These are phyloP conservation scores for Podarcis muralis DNA, from an alignment of 2,113 vertebrate species.

Conservation along the genomic window DNA sequence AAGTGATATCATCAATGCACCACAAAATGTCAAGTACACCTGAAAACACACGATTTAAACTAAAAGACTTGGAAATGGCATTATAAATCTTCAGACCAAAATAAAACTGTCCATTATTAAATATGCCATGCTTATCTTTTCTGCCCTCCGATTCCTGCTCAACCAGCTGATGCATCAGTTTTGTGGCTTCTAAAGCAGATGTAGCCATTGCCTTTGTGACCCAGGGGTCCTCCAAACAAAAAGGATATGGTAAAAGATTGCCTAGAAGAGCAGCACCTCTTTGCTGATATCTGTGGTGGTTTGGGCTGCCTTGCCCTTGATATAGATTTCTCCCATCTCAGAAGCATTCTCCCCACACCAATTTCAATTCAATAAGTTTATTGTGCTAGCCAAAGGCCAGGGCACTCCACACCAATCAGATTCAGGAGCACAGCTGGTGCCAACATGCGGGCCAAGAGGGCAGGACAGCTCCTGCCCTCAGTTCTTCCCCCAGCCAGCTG, in stretches of 20 bases:
- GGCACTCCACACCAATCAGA: too few relatives aligned
- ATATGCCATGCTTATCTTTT: neutral
- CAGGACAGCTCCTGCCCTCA: too few relatives aligned
- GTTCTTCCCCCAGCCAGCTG: too few relatives aligned
- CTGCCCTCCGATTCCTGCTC: neutral
- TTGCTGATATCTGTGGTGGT: too few relatives aligned
- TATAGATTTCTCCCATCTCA: too few relatives aligned
- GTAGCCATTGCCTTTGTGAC: neutral
- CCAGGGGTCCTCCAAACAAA: neutral
- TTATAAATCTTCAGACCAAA: neutral
- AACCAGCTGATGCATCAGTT: neutral
- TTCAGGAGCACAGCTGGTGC: too few relatives aligned
- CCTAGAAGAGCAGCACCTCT: neutral
- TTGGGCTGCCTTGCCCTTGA: too few relatives aligned
- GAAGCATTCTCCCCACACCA: too few relatives aligned
- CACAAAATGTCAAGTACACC: neutral
- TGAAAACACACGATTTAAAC: neutral
- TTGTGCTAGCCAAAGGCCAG: too few relatives aligned
- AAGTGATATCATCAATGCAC: neutral
- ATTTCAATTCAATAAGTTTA: too few relatives aligned
- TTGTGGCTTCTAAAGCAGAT: neutral
- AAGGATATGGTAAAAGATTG: too few relatives aligned
- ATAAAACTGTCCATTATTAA: neutral
- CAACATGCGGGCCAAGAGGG: too few relatives aligned
- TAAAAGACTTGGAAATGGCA: neutral